phyloP scores from a whole-genome alignment of 2,888 invertebrate genomes.

The Xylophagus ater region DNA sequence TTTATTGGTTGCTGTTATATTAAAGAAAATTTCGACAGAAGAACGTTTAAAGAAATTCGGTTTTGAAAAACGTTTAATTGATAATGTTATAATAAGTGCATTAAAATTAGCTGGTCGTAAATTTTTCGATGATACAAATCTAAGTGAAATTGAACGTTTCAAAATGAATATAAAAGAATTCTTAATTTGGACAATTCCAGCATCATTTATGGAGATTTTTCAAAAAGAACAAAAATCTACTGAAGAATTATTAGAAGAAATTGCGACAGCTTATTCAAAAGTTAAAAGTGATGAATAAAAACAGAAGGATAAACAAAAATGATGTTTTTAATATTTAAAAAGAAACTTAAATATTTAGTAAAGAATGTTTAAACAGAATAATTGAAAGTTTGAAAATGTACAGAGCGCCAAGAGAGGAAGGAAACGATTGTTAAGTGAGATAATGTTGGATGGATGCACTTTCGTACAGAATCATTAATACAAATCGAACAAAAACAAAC shows the following conservation, averaged over 20 bases:
- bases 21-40: constrained; percentile 73
- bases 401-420: no score
- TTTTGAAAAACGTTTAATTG: constrained; percentile 60
- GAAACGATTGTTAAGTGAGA: no score
- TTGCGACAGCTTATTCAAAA: constrained; percentile 39
- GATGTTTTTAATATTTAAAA: no score
- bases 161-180: constrained; percentile 66
- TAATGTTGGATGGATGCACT: no score
- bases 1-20: constrained; percentile 63
- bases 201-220: constrained; percentile 64
- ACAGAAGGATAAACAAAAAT: no score
- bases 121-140: constrained; percentile 48
- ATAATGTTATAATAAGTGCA: constrained; percentile 68
- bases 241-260: constrained; percentile 66
- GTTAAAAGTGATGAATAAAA: background rate
- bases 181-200: constrained; percentile 70
- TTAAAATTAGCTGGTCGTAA: constrained; percentile 60
- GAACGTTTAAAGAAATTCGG: constrained; percentile 67
- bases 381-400: no score
- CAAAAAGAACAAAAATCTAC: constrained; percentile 60
- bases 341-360: no score
- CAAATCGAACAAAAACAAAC: no score
- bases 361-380: no score
- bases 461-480: no score
- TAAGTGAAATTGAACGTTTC: constrained; percentile 52